Conservation (phyloP, 2,113 vertebrate species). For the Chaetodon trifascialis region DNA sequence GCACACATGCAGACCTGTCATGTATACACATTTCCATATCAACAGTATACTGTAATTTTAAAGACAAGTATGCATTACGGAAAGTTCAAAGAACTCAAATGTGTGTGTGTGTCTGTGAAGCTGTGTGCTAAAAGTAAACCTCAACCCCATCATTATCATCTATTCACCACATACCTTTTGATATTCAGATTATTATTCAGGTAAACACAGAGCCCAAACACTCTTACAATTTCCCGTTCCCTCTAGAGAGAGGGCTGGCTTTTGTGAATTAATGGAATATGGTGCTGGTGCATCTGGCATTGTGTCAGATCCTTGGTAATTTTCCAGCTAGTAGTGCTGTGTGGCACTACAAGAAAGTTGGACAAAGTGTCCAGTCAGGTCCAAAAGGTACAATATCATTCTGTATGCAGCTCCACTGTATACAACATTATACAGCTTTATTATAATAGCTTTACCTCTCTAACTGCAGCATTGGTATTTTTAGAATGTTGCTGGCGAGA, state of each 20-base stretch:
- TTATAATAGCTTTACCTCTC: too few relatives aligned
- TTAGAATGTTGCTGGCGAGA: not conserved
- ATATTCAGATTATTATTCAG: constrained; percentile 54
- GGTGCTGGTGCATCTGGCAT: not conserved
- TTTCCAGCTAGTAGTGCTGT: not conserved
- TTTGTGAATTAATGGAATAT: constrained; percentile 11
- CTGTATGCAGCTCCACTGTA: too few relatives aligned
- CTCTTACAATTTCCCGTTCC: not conserved
- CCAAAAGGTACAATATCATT: not conserved
- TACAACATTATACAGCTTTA: too few relatives aligned
- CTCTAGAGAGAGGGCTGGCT: not conserved
- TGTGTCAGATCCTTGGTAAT: not conserved
- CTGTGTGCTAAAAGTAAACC: constrained; percentile 22
- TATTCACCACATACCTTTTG: constrained; percentile 45
- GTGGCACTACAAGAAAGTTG: not conserved
- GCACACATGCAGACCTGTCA: not conserved
- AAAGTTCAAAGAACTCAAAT: constrained; percentile 31
- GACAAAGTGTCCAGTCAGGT: not conserved
- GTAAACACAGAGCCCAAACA: not conserved
- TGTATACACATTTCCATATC: constrained; percentile 4
- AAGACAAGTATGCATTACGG: constrained; percentile 13
- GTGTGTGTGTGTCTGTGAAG: not conserved
- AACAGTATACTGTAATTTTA: constrained; percentile 4
- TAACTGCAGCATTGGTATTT: not conserved
- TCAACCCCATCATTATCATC: constrained; percentile 47